Conservation (phyloP, 2,797 vertebrate species). For the Pseudochirops corinnae region DNA sequence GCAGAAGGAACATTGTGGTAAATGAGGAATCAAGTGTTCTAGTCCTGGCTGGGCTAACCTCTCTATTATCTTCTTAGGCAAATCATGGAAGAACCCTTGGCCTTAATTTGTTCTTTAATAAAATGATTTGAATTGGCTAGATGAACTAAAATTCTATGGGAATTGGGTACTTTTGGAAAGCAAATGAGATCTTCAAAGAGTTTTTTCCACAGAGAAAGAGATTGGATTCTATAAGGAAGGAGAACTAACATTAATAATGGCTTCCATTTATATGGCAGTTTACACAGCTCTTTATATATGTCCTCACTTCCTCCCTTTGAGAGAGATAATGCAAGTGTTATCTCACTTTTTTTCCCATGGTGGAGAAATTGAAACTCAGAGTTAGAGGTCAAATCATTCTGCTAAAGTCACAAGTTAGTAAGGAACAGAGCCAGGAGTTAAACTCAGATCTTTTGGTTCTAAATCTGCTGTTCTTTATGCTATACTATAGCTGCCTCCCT, state of each 20-base stretch:
- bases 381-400: background rate
- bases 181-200: background rate
- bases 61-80: background rate
- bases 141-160: background rate
- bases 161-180: background rate
- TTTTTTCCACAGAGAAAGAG: background rate
- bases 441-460: background rate
- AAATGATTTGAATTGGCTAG: background rate
- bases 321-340: background rate
- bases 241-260: background rate
- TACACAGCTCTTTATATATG: background rate
- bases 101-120: background rate
- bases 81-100: background rate
- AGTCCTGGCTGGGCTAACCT: background rate
- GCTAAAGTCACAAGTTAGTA: background rate
- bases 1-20: background rate
- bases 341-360: background rate
- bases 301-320: background rate
- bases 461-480: background rate
- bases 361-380: background rate
- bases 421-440: background rate
- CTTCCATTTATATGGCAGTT: background rate
- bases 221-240: background rate
- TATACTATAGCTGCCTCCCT: background rate
- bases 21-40: background rate